A percentile compares a stretch with the other conserved stretches of the same genome.
Conservation (phyloP, 2,113 vertebrate species). For the Mesitornis unicolor region DNA sequence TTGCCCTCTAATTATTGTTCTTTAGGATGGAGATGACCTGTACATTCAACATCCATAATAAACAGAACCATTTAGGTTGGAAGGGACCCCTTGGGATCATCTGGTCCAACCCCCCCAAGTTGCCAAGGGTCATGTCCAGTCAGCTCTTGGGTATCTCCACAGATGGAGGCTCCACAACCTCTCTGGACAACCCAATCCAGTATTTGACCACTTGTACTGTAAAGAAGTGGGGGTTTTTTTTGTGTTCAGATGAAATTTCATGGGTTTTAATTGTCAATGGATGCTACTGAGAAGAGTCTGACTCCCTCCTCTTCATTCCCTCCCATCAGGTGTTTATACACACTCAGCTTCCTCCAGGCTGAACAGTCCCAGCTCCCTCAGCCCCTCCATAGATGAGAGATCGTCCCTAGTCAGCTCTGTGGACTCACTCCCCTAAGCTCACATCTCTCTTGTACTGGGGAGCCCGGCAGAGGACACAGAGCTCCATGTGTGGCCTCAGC, state of each 20-base stretch:
- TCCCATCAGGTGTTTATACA: background rate
- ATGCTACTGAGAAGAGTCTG: background rate
- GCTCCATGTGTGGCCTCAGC: background rate
- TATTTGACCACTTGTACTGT: background rate
- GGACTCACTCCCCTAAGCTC: background rate
- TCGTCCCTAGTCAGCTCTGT: background rate
- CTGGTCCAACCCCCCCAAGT: fast-evolving
- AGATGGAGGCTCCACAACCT: background rate
- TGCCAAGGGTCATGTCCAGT: background rate
- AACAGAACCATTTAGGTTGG: background rate
- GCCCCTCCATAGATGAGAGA: background rate
- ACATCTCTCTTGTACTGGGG: background rate
- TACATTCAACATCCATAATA: background rate
- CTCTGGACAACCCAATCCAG: background rate
- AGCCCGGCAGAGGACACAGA: background rate
- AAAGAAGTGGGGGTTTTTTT: background rate
- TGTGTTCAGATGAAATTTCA: background rate
- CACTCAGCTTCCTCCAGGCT: background rate
- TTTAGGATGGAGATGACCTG: background rate
- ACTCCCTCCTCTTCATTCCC: background rate
- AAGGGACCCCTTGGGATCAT: background rate
- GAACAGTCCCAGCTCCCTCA: background rate
- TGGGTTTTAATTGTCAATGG: background rate
- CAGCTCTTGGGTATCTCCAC: background rate
- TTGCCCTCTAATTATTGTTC: background rate